phyloP scores from a whole-genome alignment of 1,140 invertebrate species.

The Monochamus saltuarius region DNA sequence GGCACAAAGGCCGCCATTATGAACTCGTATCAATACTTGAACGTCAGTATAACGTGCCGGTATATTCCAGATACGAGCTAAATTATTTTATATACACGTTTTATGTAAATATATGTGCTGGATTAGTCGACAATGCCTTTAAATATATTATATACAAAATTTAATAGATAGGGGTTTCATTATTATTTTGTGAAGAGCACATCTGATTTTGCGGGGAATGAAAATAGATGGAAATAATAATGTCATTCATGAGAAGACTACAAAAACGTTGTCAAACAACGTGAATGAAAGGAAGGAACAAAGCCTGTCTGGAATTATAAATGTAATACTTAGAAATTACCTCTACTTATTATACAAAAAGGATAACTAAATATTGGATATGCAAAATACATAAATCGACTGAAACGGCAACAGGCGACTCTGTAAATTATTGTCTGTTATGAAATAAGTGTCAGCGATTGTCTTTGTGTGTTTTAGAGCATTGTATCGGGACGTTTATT shows the following conservation, averaged over 20 bases:
- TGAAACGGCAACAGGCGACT: constrained; percentile 7
- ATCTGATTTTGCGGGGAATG: constrained; percentile 15
- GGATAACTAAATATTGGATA: constrained; percentile 22
- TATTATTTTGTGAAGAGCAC: constrained; percentile 25
- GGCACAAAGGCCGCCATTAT: too few relatives aligned
- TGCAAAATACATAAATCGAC: constrained; percentile 9
- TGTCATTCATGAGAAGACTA: constrained; percentile 35
- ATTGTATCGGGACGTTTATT: too few relatives aligned
- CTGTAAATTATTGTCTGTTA: constrained; percentile 1
- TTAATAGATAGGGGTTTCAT: constrained; percentile 20
- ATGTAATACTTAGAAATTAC: constrained; percentile 32
- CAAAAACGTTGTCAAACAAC: constrained; percentile 37
- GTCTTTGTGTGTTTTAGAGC: too few relatives aligned
- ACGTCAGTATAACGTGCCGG: too few relatives aligned
- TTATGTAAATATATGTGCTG: too few relatives aligned
- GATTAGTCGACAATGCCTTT: too few relatives aligned
- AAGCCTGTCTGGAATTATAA: constrained; percentile 34
- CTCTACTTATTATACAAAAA: constrained; percentile 34
- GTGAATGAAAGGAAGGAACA: constrained; percentile 38
- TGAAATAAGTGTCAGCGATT: too few relatives aligned
- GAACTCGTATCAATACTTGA: too few relatives aligned
- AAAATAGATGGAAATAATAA: constrained; percentile 32
- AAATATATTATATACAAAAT: constrained; percentile 18
- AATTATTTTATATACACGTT: too few relatives aligned
- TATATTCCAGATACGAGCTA: too few relatives aligned